phyloP scores from a whole-genome alignment of 2,797 vertebrate species.

The Menidia menidia region DNA sequence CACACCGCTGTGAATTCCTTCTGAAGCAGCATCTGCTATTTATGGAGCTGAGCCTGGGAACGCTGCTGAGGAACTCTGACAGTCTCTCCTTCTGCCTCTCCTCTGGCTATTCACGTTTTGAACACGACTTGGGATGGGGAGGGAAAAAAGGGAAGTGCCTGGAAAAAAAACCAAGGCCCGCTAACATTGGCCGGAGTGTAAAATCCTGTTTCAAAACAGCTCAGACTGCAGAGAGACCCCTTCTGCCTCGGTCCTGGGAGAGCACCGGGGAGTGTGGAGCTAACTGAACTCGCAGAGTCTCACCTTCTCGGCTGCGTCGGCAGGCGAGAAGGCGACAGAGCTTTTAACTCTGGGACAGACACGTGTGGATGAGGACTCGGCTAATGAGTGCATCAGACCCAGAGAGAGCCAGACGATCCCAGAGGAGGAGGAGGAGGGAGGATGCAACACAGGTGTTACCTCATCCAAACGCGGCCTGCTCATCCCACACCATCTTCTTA shows the following conservation, averaged over 20 bases:
- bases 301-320: constrained; percentile 33
- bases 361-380: constrained; percentile 33
- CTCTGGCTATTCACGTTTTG: constrained; percentile 3
- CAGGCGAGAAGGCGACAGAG: constrained; percentile 12
- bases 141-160: background rate
- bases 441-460: constrained; percentile 9
- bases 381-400: constrained; percentile 37
- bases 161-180: background rate
- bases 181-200: constrained; percentile 18
- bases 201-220: background rate
- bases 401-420: constrained; percentile 18
- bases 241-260: constrained; percentile 23
- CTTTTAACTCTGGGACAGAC: constrained; percentile 39
- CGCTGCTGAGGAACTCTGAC: constrained; percentile 35
- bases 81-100: constrained; percentile 23
- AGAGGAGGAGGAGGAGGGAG: constrained; percentile 12
- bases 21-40: constrained; percentile 55
- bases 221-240: constrained; percentile 27
- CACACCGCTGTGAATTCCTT: constrained; percentile 27
- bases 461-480: constrained; percentile 21
- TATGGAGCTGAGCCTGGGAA: constrained; percentile 49
- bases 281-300: constrained; percentile 40
- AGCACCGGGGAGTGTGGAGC: constrained; percentile 5
- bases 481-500: constrained; percentile 3
- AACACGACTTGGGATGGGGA: constrained; percentile 16